phyloP scores from a whole-genome alignment of 2,113 vertebrate genomes.

The Blennius ocellaris region DNA sequence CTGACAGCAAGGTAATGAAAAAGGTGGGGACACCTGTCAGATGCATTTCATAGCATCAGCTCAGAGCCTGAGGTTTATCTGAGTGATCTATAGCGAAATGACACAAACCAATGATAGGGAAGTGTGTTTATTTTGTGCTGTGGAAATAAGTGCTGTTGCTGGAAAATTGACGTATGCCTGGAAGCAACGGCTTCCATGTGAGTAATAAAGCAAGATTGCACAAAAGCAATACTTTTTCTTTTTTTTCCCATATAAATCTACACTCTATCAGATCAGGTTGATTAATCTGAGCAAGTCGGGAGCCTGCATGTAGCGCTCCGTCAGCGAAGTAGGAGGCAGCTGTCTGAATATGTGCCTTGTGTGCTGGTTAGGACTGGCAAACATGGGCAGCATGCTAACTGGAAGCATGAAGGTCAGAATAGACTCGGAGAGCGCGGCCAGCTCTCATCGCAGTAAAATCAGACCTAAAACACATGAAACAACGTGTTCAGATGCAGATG shows the following conservation, averaged over 20 bases:
- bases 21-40: constrained; percentile 50
- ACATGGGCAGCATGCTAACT: constrained; percentile 76
- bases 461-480: constrained; percentile 1
- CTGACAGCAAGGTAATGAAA: constrained; percentile 70
- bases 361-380: constrained; percentile 52
- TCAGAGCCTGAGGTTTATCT: constrained; percentile 40
- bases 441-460: constrained; percentile 7
- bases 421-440: constrained; percentile 20
- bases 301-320: constrained; percentile 56
- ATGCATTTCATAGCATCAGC: constrained; percentile 48
- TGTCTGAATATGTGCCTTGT: constrained; percentile 74
- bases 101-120: constrained; percentile 12
- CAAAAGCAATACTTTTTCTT: neutral
- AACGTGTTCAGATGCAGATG: neutral
- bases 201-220: constrained; percentile 9
- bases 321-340: constrained; percentile 51
- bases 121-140: constrained; percentile 14
- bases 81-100: constrained; percentile 35
- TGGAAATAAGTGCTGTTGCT: neutral
- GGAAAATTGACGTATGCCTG: constrained; percentile 13
- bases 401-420: constrained; percentile 38
- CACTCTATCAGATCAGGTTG: neutral
- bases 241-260: constrained; percentile 1
- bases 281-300: constrained; percentile 32
- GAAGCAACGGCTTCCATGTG: constrained; percentile 19